Base-by-base conservation (phyloP, 2,797 vertebrate genomes). In the Coreius guichenoti region DNA sequence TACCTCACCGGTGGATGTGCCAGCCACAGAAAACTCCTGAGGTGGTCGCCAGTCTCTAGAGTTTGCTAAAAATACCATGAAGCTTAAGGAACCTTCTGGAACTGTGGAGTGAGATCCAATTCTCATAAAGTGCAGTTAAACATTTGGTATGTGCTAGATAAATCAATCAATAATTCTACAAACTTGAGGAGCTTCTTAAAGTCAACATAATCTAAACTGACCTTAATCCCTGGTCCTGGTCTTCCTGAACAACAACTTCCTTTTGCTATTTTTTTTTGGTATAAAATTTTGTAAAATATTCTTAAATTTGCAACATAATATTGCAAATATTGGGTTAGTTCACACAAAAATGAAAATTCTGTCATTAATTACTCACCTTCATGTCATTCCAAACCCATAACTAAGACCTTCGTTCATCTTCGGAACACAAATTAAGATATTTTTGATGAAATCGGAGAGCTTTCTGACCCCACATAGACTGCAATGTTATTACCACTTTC, bases 41-140 rank as follows among this genome's bases (percentile, higher is more conserved):
- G 76, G 81, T 77, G 45, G 73, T 83, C 51, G 16, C 3, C 68
- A 33, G 79, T 77, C 86, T 81, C 82, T 26, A 68, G 82, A 77
- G 82, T 69, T 77, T 13, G 1, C 61, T 87, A 84, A 76, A 84
- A 87, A 84, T 84, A 77, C n/a, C 63, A 3, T 49, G 16, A 72
- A 69, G 58, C 58, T 75, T 80, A 45, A 61, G 47, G 61, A 80
- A 68, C 36, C 76, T 84, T 80, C 58, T 49, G 61, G 26, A 81
- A 77, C 39, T 68, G n/a, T 51, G 77, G 58, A 84, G 36, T 33
- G 33, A 76, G 82, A 67, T 84, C 21, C 76, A 51, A 81, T 76
- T 75, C 17, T 76, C 77, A 45, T 47, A 68, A n/a, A 83, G 45
- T 74, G 56, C 43, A 21, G 81, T 83, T 86, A 80, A 74, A 73